phyloP scores from a whole-genome alignment of 2,888 invertebrate genomes.

The Aporophyla lueneburgensis region DNA sequence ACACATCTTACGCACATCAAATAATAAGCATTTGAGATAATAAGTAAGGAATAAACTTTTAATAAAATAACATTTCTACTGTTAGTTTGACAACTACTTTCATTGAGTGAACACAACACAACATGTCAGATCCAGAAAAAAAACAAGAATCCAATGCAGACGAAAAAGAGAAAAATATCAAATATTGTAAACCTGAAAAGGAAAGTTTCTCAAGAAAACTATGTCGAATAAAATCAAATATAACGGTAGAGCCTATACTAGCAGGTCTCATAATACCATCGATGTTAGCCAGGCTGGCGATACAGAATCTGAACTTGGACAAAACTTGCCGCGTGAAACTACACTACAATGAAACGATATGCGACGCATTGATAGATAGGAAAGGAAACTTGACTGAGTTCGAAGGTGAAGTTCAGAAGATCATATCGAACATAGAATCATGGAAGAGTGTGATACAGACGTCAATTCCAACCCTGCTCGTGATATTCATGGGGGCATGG shows the following conservation, averaged over 20 bases:
- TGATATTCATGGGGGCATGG: constrained; percentile 92
- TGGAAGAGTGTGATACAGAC: constrained; percentile 91
- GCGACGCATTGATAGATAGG: constrained; percentile 80
- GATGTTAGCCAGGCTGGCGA: constrained; percentile 92
- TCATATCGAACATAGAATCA: constrained; percentile 89
- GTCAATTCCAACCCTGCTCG: constrained; percentile 88
- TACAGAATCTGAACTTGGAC: constrained; percentile 86
- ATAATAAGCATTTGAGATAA: constrained; percentile 69
- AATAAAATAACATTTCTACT: constrained; percentile 45
- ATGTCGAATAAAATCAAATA: constrained; percentile 89
- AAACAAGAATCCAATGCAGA: constrained; percentile 73
- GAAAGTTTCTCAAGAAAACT: constrained; percentile 90
- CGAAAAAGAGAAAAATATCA: constrained; percentile 70
- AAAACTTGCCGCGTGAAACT: constrained; percentile 85
- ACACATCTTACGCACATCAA: constrained; percentile 36
- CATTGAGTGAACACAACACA: constrained; percentile 62
- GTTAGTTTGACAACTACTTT: constrained; percentile 68
- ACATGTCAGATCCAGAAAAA: constrained; percentile 75
- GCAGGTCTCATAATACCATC: constrained; percentile 93
- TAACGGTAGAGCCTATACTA: constrained; percentile 93
- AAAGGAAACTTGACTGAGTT: constrained; percentile 90
- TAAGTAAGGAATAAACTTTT: constrained; percentile 53
- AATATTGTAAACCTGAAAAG: constrained; percentile 70
- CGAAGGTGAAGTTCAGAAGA: constrained; percentile 91
- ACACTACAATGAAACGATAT: constrained; percentile 79